Evolutionary conservation across 2,888 invertebrate species (phyloP).

Genomic region (Caenorhabditis sp.): DNA sequence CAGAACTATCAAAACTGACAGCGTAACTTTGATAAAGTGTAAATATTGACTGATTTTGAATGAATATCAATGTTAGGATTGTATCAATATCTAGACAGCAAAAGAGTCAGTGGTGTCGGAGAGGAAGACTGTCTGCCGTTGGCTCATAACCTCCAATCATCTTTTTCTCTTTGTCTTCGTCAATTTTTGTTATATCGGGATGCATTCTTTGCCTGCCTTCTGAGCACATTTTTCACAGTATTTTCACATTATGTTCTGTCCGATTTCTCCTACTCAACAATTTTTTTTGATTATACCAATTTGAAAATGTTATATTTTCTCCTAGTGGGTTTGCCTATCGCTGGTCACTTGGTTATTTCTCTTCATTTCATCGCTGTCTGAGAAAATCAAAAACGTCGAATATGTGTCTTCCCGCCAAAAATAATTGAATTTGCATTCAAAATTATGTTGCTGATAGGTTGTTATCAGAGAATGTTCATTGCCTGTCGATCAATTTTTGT

Average conservation of each 20-base stretch:
- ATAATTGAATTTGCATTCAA: neutral
- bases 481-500: slow-evolving; percentile 2
- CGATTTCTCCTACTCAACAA: too few relatives aligned
- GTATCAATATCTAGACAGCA: slow-evolving; percentile 46
- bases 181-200: neutral
- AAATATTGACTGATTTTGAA: slow-evolving; percentile 53
- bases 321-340: too few relatives aligned
- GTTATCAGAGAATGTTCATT: neutral
- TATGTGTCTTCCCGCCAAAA: too few relatives aligned
- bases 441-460: neutral
- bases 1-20: slow-evolving; percentile 53
- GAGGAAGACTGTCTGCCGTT: slow-evolving; percentile 2
- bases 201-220: neutral
- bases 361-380: too few relatives aligned
- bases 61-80: slow-evolving; percentile 15
- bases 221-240: too few relatives aligned
- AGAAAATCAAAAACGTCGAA: neutral
- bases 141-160: slow-evolving; percentile 3
- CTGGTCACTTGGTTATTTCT: too few relatives aligned
- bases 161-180: neutral
- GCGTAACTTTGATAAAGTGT: slow-evolving; percentile 50
- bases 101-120: slow-evolving; percentile 14
- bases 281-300: too few relatives aligned
- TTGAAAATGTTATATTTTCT: too few relatives aligned
- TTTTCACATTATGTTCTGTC: too few relatives aligned